A percentile compares a stretch with the other conserved stretches of the same genome.
Evolutionary conservation across 1,140 invertebrate genomes (phyloP).

Genomic region (Drosophila carrolli): DNA sequence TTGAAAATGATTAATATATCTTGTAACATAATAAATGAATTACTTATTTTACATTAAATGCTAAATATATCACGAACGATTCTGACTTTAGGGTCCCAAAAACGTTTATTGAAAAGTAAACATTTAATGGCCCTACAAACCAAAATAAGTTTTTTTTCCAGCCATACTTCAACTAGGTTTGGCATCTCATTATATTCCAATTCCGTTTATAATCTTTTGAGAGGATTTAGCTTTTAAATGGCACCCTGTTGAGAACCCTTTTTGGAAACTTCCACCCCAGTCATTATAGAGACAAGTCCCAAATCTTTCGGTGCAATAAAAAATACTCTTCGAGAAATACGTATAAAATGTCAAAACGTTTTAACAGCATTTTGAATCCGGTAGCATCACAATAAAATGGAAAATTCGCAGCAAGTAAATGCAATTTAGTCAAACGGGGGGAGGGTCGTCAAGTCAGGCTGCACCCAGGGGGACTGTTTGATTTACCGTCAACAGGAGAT

Average conservation of each 20-base stretch:
- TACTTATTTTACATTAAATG: too few species aligned
- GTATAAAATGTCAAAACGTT: constrained; percentile 81
- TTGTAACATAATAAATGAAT: too few species aligned
- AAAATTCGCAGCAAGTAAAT: constrained; percentile 72
- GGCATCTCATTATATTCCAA: constrained; percentile 30
- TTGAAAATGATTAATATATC: too few species aligned
- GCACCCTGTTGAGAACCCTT: constrained; percentile 65
- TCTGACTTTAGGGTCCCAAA: too few species aligned
- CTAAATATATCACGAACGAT: too few species aligned
- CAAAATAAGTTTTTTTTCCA: not conserved
- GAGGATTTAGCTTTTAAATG: constrained; percentile 60
- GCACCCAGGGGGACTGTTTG: constrained; percentile 81
- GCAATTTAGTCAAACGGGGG: constrained; percentile 67
- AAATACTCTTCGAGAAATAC: constrained; percentile 43
- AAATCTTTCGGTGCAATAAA: constrained; percentile 55
- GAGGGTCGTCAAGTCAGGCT: constrained; percentile 65
- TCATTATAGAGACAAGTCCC: constrained; percentile 20
- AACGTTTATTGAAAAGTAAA: too few species aligned
- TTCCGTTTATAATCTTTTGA: constrained; percentile 37
- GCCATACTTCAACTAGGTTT: not conserved
- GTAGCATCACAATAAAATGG: constrained; percentile 59
- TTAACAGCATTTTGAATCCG: constrained; percentile 49
- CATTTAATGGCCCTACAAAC: not conserved
- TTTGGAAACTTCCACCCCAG: constrained; percentile 4
- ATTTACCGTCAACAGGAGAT: constrained; percentile 83